A percentile compares a stretch with the other conserved stretches of the same genome.
Evolutionary conservation across 2,797 vertebrate species (phyloP).

Genomic region (Merluccius polli): DNA sequence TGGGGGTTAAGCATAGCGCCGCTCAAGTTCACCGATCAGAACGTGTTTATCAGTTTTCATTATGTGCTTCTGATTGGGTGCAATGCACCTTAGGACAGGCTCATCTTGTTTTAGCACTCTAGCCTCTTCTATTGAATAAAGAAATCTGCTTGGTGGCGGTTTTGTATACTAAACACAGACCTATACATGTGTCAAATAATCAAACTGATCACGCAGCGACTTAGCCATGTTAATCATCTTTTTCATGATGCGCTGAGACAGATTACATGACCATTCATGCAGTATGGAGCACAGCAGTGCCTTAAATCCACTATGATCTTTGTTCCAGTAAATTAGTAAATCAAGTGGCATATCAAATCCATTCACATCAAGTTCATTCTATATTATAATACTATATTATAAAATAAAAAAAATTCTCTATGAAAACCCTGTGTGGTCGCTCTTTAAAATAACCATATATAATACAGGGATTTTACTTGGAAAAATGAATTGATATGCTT

Average conservation of each 20-base stretch:
- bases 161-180: no score
- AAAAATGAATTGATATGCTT: constrained; percentile 13
- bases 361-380: not conserved
- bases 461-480: not conserved
- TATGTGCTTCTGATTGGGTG: not conserved
- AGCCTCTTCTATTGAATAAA: no score
- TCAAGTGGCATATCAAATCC: not conserved
- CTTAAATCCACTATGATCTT: not conserved
- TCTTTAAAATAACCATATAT: not conserved
- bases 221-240: no score
- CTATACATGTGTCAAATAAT: no score
- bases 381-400: not conserved
- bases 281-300: not conserved
- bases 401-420: not conserved
- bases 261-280: not conserved
- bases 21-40: not conserved
- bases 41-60: not conserved
- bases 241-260: no score
- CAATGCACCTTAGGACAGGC: no score
- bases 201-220: no score
- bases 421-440: not conserved
- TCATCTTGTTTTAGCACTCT: no score
- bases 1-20: not conserved
- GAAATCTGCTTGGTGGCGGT: not conserved
- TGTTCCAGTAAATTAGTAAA: not conserved